phyloP scores from a whole-genome alignment of 2,888 invertebrate genomes.

The Tortrix viridana region DNA sequence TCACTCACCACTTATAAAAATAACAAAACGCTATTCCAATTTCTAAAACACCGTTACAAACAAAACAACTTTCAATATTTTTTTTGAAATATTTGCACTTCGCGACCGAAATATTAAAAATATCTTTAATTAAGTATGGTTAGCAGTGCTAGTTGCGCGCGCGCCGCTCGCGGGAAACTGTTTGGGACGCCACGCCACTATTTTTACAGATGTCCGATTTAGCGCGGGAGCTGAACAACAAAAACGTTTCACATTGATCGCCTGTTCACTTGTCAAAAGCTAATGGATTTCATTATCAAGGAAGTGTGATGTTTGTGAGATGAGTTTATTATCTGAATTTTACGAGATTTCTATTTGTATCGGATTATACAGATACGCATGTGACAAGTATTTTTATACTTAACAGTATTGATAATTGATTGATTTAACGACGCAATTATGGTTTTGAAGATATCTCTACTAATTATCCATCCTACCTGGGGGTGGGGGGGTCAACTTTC shows the following conservation, averaged over 20 bases:
- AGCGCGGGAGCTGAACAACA: conserved; percentile 45
- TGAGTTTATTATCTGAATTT: no score
- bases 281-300: neutral
- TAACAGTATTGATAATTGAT: no score
- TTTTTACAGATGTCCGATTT: conserved; percentile 58
- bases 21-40: no score
- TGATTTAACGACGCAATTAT: no score
- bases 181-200: conserved; percentile 52
- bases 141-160: conserved; percentile 1
- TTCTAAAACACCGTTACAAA: neutral
- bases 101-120: neutral
- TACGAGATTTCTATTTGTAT: no score
- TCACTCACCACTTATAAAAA: conserved; percentile 8
- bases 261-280: neutral
- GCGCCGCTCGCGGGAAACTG: conserved; percentile 7
- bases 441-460: no score
- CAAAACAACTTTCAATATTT: neutral
- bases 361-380: no score
- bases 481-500: no score
- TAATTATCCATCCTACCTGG: no score
- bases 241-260: neutral
- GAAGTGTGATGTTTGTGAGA: neutral
- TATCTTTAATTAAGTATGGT: neutral
- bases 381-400: no score
- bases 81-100: neutral